phyloP scores from a whole-genome alignment of 1,140 invertebrate species.

The Atopsyche davidsoni region DNA sequence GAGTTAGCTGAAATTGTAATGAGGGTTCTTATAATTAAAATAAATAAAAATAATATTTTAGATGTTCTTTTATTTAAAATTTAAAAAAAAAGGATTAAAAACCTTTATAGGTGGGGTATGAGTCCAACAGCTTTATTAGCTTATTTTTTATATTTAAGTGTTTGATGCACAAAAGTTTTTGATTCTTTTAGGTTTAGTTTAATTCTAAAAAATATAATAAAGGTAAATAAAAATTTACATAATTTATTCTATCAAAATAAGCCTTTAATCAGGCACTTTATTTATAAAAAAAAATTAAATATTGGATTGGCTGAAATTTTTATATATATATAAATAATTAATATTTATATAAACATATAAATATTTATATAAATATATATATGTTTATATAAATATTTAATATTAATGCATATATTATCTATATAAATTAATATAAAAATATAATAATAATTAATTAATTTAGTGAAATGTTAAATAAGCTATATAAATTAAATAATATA shows the following conservation, averaged over 20 bases:
- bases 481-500: too few species aligned
- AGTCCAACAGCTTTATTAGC: slow-evolving; percentile 46
- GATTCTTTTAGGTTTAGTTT: slow-evolving; percentile 49
- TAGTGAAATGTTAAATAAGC: too few species aligned
- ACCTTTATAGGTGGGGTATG: slow-evolving; percentile 46
- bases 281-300: too few species aligned
- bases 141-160: slow-evolving; percentile 50
- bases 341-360: too few species aligned
- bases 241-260: slow-evolving; percentile 51
- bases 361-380: too few species aligned
- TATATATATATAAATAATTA: too few species aligned
- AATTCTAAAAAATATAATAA: slow-evolving; percentile 45
- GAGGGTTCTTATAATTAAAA: slow-evolving; percentile 40
- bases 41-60: slow-evolving; percentile 26
- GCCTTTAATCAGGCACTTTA: slow-evolving; percentile 51
- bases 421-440: too few species aligned
- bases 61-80: slow-evolving; percentile 39
- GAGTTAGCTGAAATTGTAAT: slow-evolving; percentile 46
- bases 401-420: too few species aligned
- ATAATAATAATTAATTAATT: too few species aligned
- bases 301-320: too few species aligned
- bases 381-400: too few species aligned
- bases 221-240: too few species aligned
- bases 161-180: slow-evolving; percentile 51
- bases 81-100: slow-evolving; percentile 42